Base-by-base conservation (phyloP, 2,888 invertebrate species). In the Drosophila hamatofila region DNA sequence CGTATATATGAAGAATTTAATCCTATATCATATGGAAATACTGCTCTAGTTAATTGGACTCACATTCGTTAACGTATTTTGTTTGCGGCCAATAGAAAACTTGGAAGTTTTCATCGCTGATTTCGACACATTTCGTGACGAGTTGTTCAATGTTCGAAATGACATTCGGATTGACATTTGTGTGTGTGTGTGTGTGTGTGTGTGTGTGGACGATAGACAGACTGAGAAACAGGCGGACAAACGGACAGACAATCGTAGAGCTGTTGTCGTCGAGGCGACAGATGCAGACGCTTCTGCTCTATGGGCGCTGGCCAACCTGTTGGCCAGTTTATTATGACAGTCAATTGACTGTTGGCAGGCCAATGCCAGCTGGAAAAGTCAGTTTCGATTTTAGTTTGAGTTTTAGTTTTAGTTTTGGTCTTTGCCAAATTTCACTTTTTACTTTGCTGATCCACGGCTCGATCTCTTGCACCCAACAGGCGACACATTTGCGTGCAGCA, bases 401-500 rank as follows among this genome's bases (percentile, higher is more conserved):
- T 23, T 23, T 23, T 44, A 23, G 44, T 6, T 14, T 23, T 44
- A 14, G 41, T 23, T 16, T 42, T 39, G 1, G 18, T 41, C 18
- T 41, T 44, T 37, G 37, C 11, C 16, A 16, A 54, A 56, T 56
- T 56, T 56, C 56, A 56, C 56, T 56, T 56, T 56, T 42, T 30
- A n/a, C 25, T 27, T 21, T 14, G 16, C 56, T 56, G 55, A 62
- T 62, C 65, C 67, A 71, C 57, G 61, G 52, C 30, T 21, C 16
- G n/a, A 41, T 42, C 41, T 39, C 39, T 37, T 56, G 39, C 54
- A 11, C 18, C 42, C 33, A n/a, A 8, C 63, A 94, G 94, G 70
- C 92, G 94, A 46, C 94, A 94, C 85, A 93, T 94, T 66, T 94
- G 94, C 90, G 91, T 94, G 67, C 92, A 93, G 56, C 93, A 94